Evolutionary conservation across 2,113 vertebrate genomes (phyloP), one percentile per base, ranked within the genome.

Genomic region (Cacatua alba): DNA sequence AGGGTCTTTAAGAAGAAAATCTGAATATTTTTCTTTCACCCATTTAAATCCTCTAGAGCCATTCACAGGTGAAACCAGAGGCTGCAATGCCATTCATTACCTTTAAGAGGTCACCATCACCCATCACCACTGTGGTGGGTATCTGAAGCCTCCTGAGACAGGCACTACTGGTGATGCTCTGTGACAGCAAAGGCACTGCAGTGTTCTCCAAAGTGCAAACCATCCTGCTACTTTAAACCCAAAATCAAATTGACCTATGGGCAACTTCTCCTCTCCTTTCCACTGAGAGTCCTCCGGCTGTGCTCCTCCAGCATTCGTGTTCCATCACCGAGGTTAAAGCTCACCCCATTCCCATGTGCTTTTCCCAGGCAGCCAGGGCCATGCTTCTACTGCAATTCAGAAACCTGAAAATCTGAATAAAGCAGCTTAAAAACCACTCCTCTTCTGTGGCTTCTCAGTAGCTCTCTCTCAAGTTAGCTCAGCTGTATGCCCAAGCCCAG

Each of bases 231-330:
- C 29, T 53, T 11, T 20, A 57, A 86, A n/a, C 23, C 8, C 51
- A 8, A 57, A 43, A 18, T 0, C 44, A 48, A 51, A 48, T 2
- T 77, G 80, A 65, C 20, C 10, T 0, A 0, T 0, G 3, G 48
- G 63, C 5, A 10, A 44, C 57, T 92, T 37, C 13, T 69, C 48
- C 48, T 41, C 33, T 59, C 78, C 1, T 3, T 60, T 14, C 17
- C n/a, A 43, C 37, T 2, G 0, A 7, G 11, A 59, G 24, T 57
- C 44, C 41, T 33, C 37, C 1, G 1, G 62, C 67, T 53, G 48
- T 1, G 3, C 49, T 43, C 14, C 12, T 17, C 37, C 4, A 0
- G 7, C 18, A 2, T 9, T 19, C 4, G 0, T 1, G 0, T 33
- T 31, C n/a, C 19, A 24, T 53, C 49, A 25, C 24, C 0, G 0